Base-by-base conservation (phyloP, 1,140 invertebrate species). In the Drosophila leontia region DNA sequence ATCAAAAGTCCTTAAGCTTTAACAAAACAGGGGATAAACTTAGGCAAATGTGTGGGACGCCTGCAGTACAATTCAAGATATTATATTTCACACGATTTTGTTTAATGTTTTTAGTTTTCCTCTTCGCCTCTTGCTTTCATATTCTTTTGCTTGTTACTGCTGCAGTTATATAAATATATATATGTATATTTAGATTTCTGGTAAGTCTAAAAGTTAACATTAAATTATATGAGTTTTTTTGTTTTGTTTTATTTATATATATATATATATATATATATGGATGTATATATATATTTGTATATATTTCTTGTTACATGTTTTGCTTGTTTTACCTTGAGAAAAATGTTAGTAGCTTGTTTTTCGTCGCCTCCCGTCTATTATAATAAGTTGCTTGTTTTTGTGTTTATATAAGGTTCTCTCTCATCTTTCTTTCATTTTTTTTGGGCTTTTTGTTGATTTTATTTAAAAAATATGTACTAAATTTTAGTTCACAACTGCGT, bases 401-500 rank as follows among this genome's bases (percentile, higher is more conserved):
- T 55, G 34, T 53, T 56, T 65, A 55, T 70, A 55, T 69, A 32
- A 42, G 51, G 29, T 71, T 58, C 53, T 50, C 51, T 58, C 53
- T 50, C 51, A 39, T 70, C 17, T 67, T 58, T 58, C 8, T 47
- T 45, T 47, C n/a, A n/a, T n/a, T 64, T 75, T 79, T 67, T 68
- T 81, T 81, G 48, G 55, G 69, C 65, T 34, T 78, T 80, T 64
- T 65, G n/a, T 67, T 72, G 63, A 70, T 70, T 87, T 83, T 78
- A 77, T 84, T 76, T 78, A 79, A 81, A 90, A 88, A 90, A 82
- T 90, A 90, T 91, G 85, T 85, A 82, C 86, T 90, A 90, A 62
- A 80, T 82, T 88, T 90, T 90, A 90, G 78, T 88, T 90, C 81
- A 88, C 85, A 88, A 88, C 85, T 90, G 85, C 71, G 82, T 90